A percentile compares a stretch with the other conserved stretches of the same genome.
Evolutionary conservation across 2,113 vertebrate species (phyloP).

Genomic region (Notiomystis cincta): DNA sequence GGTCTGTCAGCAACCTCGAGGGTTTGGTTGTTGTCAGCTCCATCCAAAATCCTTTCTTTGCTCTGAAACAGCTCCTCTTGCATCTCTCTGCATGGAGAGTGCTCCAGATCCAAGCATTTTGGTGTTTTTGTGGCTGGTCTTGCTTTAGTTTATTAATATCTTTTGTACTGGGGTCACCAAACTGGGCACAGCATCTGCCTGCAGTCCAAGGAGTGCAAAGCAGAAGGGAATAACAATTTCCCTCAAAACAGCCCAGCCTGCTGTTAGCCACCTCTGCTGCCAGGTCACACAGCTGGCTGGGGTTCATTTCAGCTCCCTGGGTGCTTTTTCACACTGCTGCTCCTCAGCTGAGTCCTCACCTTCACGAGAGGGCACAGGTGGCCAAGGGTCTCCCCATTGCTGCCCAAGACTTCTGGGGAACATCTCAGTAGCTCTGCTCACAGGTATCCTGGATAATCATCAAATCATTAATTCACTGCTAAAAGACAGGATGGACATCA

Average conservation of each 20-base stretch:
- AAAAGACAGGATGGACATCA: background rate
- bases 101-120: background rate
- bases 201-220: background rate
- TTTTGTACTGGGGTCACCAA: background rate
- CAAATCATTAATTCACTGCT: background rate
- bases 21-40: background rate
- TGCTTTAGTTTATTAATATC: background rate
- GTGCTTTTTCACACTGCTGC: background rate
- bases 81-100: background rate
- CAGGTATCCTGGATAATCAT: background rate
- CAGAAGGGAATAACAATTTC: background rate
- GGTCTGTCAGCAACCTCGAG: background rate
- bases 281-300: accelerated
- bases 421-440: background rate
- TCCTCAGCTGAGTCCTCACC: background rate
- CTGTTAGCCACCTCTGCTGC: background rate
- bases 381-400: background rate
- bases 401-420: background rate
- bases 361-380: background rate
- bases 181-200: background rate
- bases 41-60: background rate
- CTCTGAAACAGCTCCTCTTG: background rate
- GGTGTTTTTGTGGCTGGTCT: background rate
- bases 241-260: background rate
- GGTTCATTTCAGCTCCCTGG: background rate